A percentile compares a stretch with the other conserved stretches of the same genome.
phyloP scores from a whole-genome alignment of 2,797 vertebrate species.

The Characodon lateralis region DNA sequence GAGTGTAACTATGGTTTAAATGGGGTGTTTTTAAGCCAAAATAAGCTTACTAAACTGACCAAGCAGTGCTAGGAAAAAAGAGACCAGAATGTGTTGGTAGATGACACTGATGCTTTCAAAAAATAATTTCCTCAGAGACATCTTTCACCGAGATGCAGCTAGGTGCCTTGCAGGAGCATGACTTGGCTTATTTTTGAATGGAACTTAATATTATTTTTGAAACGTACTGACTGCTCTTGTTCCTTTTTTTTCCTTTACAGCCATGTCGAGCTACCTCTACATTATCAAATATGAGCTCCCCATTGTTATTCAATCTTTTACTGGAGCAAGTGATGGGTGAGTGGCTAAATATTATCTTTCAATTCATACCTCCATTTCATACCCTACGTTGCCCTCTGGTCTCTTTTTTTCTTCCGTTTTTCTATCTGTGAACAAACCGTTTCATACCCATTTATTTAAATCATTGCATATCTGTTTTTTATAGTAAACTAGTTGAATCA shows the following conservation, averaged over 20 bases:
- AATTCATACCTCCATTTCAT: neutral
- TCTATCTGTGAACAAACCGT: neutral
- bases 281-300: conserved; percentile 99
- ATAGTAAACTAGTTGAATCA: too few species aligned
- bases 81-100: neutral
- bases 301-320: conserved; percentile 90
- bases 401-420: neutral
- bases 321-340: conserved; percentile 84
- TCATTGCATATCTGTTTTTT: too few species aligned
- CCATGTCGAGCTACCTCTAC: conserved; percentile 99
- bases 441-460: too few species aligned
- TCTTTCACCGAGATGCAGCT: neutral
- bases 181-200: neutral
- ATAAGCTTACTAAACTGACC: too few species aligned
- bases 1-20: neutral
- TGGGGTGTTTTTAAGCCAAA: too few species aligned
- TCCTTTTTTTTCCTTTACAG: conserved; percentile 77
- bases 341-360: conserved; percentile 46
- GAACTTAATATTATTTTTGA: neutral
- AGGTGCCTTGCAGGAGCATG: neutral
- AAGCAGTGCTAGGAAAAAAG: conserved; percentile 23
- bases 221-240: conserved; percentile 10
- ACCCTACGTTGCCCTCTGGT: too few species aligned
- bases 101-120: neutral
- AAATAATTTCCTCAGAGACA: neutral